These are phyloP conservation scores for Fregata magnificens DNA, from an alignment of 2,113 vertebrate species.

Conservation along the genomic window DNA sequence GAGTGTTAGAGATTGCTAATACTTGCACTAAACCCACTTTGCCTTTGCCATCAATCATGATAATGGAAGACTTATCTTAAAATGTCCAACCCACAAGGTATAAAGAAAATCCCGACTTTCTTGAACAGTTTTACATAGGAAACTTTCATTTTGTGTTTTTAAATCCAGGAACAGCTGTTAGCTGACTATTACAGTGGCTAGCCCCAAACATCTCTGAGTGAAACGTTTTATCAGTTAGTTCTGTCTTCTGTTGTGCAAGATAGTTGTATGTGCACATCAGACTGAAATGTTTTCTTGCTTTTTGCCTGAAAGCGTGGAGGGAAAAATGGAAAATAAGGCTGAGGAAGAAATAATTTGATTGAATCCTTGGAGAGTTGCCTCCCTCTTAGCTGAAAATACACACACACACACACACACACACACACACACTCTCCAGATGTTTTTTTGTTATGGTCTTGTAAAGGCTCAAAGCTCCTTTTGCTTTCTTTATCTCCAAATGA, in stretches of 20 bases:
- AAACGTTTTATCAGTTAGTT: neutral
- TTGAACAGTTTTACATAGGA: neutral
- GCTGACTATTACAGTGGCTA: neutral
- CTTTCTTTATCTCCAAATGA: neutral
- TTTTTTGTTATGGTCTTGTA: neutral
- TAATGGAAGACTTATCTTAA: neutral
- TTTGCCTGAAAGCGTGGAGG: neutral
- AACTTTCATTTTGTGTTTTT: neutral
- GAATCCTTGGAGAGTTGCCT: slow-evolving; percentile 43
- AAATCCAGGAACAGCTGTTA: neutral
- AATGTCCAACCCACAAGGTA: fast-evolving
- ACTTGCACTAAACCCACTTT: neutral
- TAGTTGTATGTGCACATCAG: neutral
- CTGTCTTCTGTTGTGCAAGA: neutral
- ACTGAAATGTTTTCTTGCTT: neutral
- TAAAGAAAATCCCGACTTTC: neutral
- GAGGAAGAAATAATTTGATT: slow-evolving; percentile 42
- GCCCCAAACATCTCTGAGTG: fast-evolving
- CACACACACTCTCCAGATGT: no score
- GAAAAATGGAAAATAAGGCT: neutral
- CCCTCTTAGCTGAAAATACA: neutral
- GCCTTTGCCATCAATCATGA: neutral
- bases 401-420: neutral
- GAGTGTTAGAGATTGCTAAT: fast-evolving
- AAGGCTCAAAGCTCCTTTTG: neutral